phyloP scores from a whole-genome alignment of 2,797 vertebrate species.

The Oryzias dopingdopingensis region DNA sequence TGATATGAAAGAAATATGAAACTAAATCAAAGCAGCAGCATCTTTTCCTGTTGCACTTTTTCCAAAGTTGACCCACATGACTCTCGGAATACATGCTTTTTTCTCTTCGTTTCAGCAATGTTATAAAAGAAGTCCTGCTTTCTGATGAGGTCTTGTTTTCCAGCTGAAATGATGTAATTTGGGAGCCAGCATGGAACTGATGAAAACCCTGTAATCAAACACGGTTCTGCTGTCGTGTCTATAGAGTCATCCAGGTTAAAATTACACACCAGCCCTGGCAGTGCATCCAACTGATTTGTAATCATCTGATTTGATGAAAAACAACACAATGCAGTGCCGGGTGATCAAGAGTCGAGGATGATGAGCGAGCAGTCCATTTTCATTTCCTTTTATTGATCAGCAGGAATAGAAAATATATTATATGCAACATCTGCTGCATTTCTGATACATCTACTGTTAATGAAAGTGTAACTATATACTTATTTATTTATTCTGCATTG shows the following conservation, averaged over 20 bases:
- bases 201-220: slow-evolving; percentile 33
- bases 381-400: background rate
- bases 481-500: too few species aligned
- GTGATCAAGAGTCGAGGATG: slow-evolving; percentile 10
- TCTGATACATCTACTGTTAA: too few species aligned
- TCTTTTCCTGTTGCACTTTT: background rate
- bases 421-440: too few species aligned
- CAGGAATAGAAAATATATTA: too few species aligned
- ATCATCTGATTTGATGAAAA: slow-evolving; percentile 46
- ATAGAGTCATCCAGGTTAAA: slow-evolving; percentile 26
- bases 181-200: slow-evolving; percentile 24
- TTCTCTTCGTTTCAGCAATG: slow-evolving; percentile 5
- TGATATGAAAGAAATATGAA: background rate
- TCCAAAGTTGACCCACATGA: background rate
- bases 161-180: slow-evolving; percentile 25
- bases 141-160: slow-evolving; percentile 6
- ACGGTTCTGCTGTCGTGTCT: slow-evolving; percentile 14
- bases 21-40: background rate
- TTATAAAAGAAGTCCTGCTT: slow-evolving; percentile 14
- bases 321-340: slow-evolving; percentile 34
- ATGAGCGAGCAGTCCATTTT: slow-evolving; percentile 12
- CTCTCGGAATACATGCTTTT: background rate
- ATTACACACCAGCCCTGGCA: slow-evolving; percentile 39
- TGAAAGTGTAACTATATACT: too few species aligned
- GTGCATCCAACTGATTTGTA: slow-evolving; percentile 30